These are phyloP conservation scores for Montipora foliosa DNA, from an alignment of 64 coral and sea anemone genomes.

Conservation along the genomic window DNA sequence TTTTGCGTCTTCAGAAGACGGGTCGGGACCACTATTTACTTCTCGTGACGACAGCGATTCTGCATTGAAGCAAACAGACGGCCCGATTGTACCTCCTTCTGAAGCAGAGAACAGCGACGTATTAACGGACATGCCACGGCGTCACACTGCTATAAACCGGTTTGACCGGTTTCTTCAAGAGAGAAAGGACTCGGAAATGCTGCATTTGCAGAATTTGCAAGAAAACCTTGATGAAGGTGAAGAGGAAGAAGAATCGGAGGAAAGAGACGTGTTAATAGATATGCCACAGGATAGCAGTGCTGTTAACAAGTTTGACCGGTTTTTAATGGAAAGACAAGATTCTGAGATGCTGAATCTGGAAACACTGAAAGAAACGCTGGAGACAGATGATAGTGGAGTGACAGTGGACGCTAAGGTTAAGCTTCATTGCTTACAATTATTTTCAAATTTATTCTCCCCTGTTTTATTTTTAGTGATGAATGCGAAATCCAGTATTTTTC, in stretches of 20 bases:
- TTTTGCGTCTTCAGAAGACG: background rate
- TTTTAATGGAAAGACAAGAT: conserved; percentile 56
- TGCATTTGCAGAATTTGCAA: background rate
- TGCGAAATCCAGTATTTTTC: no score
- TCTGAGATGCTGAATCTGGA: conserved; percentile 42
- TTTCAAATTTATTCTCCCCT: no score
- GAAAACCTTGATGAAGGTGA: background rate
- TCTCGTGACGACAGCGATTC: conserved; percentile 26
- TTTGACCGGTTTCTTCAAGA: conserved; percentile 68
- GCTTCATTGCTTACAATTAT: no score
- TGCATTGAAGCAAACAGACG: conserved; percentile 14
- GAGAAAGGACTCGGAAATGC: conserved; percentile 67
- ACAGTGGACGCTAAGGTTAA: conserved; percentile 14
- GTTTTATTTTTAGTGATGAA: no score
- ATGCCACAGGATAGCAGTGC: conserved; percentile 15
- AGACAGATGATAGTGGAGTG: background rate
- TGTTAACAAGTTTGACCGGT: conserved; percentile 63
- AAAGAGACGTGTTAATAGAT: conserved; percentile 23
- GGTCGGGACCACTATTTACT: background rate
- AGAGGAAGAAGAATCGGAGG: background rate
- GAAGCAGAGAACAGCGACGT: conserved; percentile 1
- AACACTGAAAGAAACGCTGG: background rate
- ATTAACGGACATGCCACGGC: conserved; percentile 40
- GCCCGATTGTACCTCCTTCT: background rate
- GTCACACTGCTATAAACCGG: conserved; percentile 25